Percentiles rank a stretch among this genome's conserved stretches.
Conservation (phyloP, 1,140 invertebrate genomes). For the Cyphomyrmex costatus region DNA sequence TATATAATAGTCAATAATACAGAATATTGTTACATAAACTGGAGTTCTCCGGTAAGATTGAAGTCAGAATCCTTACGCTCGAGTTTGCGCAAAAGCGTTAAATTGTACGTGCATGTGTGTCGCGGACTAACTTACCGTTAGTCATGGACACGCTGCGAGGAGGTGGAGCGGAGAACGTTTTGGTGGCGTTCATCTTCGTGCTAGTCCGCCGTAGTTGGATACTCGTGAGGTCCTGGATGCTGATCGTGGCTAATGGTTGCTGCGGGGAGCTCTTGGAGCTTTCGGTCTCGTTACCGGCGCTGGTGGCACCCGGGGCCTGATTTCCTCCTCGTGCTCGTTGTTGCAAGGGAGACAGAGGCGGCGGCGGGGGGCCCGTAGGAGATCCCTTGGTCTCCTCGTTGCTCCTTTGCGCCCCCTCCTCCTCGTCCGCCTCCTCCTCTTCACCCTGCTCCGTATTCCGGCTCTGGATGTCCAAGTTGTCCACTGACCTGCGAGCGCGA, state of each 20-base stretch:
- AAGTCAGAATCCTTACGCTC: constrained; percentile 6
- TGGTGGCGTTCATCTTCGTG: constrained; percentile 90
- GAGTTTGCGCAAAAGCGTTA: constrained; percentile 22
- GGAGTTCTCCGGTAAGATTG: background rate
- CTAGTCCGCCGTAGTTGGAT: constrained; percentile 93
- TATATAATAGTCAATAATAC: background rate
- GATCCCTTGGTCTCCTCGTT: constrained; percentile 73
- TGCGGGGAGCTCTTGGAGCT: constrained; percentile 88
- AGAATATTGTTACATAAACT: background rate
- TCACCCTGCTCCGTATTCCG: constrained; percentile 58
- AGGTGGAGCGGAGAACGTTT: constrained; percentile 92
- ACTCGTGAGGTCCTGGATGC: constrained; percentile 94
- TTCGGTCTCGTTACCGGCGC: constrained; percentile 78
- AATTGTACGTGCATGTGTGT: constrained; percentile 47
- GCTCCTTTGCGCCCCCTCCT: constrained; percentile 62
- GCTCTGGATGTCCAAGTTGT: constrained; percentile 85
- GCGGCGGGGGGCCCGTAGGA: constrained; percentile 86
- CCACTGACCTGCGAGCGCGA: constrained; percentile 81
- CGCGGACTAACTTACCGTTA: constrained; percentile 78
- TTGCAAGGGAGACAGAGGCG: constrained; percentile 87
- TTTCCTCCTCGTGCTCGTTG: constrained; percentile 73
- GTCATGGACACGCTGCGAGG: constrained; percentile 90
- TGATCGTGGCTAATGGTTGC: constrained; percentile 93
- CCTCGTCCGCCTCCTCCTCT: constrained; percentile 59
- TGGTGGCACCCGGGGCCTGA: constrained; percentile 75